phyloP scores from a whole-genome alignment of 2,797 vertebrate species.

The Agapornis canus region DNA sequence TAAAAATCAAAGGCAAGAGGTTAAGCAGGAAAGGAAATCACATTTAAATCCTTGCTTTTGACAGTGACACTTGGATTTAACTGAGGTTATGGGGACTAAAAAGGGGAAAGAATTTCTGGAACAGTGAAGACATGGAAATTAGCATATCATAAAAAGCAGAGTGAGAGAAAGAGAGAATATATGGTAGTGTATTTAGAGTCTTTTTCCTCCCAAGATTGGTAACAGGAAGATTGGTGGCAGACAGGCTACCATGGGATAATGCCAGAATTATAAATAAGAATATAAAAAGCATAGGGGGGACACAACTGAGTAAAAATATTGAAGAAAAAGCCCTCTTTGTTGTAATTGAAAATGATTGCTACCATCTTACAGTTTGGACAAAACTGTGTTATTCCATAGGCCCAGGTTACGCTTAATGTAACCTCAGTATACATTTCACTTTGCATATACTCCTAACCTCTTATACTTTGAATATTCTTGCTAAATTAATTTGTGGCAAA shows the following conservation, averaged over 20 bases:
- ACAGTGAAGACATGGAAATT: not conserved
- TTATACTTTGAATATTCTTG: not conserved
- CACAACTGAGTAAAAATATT: not conserved
- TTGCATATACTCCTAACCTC: not conserved
- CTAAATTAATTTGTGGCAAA: not conserved
- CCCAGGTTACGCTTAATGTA: rapidly evolving
- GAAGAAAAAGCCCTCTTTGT: not conserved
- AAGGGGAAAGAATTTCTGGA: not conserved
- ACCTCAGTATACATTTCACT: not conserved
- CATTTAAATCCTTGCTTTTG: not conserved
- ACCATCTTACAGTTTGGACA: not conserved
- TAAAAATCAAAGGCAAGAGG: not conserved
- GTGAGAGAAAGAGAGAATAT: not conserved
- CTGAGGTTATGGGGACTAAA: not conserved
- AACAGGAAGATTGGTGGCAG: not conserved
- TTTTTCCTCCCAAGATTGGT: not conserved
- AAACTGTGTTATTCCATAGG: not conserved
- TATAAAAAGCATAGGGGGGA: not conserved
- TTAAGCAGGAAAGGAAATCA: not conserved
- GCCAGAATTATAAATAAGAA: not conserved
- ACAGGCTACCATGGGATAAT: not conserved
- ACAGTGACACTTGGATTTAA: not conserved
- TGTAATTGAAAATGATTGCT: not conserved
- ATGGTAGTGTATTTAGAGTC: not conserved
- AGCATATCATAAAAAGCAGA: not conserved